Base-by-base conservation (phyloP, 2,888 invertebrate species). In the Esperia sulphurella region DNA sequence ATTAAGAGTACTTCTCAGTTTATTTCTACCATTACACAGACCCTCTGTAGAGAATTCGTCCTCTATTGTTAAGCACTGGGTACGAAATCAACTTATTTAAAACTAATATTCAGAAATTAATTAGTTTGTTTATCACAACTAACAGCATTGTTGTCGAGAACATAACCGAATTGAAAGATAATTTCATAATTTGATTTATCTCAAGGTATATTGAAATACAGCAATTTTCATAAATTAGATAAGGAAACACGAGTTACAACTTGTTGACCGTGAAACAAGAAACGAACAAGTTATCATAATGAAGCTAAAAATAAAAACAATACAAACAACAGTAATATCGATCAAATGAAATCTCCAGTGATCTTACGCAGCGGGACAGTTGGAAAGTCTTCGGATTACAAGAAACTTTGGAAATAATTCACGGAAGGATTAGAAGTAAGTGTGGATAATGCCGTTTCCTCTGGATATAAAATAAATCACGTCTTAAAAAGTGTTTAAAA, bases 381-480 rank as follows among this genome's bases (percentile, higher is more conserved):
- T 62, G 59, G 67, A 71, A 75, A 73, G 48, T 72, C 69, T 71
- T 68, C 48, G 68, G 71, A 73, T 76, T 75, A 77, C 75, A 70
- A 77, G 71, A 81, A 84, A 82, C 73, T 81, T 83, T 65, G 58
- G 67, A 76, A 73, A 82, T 80, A 83, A 83, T 79, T 81, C 79
- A 74, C 75, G 63, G 59, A 65, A 58, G 77, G 79, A 79, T 83
- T 80, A 79, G 71, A 74, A 75, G 71, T 71, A 74, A 74, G 71
- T 71, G 75, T 71, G 79, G 79, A 78, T 83, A 79, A 83, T 79
- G 67, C 68, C 72, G 68, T 68, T 68, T 64, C 42, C 52, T 50
- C 48, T 38, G 43, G 48, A 65, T 61, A 61, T 69, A 73, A 65
- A 75, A 81, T 81, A 80, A 81, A 84, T 83, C 75, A 83, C 73